These are phyloP conservation scores for Malurus splendens DNA, from an alignment of 2,797 vertebrate species.

Conservation along the genomic window DNA sequence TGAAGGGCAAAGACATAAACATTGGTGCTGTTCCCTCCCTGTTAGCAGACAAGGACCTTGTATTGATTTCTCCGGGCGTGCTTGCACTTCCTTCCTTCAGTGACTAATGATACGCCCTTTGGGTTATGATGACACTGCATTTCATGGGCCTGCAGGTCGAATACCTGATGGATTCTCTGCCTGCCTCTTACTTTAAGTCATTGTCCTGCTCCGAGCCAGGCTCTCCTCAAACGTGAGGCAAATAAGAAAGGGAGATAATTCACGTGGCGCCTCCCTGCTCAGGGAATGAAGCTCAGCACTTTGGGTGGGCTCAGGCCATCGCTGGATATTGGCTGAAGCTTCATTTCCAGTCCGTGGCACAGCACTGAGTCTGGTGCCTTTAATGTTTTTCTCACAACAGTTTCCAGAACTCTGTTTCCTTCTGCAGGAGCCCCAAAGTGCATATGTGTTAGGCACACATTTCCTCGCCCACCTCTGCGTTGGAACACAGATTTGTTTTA, in stretches of 20 bases:
- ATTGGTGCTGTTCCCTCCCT: conserved; percentile 53
- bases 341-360: background rate
- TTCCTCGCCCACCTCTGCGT: conserved; percentile 62
- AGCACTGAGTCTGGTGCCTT: conserved; percentile 15
- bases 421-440: conserved; percentile 55
- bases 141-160: conserved; percentile 67
- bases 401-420: conserved; percentile 55
- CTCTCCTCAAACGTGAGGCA: conserved; percentile 19
- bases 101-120: conserved; percentile 73
- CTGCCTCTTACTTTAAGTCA: conserved; percentile 53
- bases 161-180: conserved; percentile 69
- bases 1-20: conserved; percentile 77
- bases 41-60: conserved; percentile 71
- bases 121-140: conserved; percentile 76
- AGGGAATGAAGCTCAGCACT: background rate
- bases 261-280: background rate
- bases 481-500: conserved; percentile 64
- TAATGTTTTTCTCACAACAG: conserved; percentile 60
- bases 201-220: conserved; percentile 27
- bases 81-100: conserved; percentile 70
- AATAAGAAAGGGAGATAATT: conserved; percentile 30
- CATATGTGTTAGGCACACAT: conserved; percentile 64
- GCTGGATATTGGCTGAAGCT: background rate
- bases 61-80: conserved; percentile 76
- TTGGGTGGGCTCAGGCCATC: background rate